phyloP scores from a whole-genome alignment of 30 jellyfish, hydroid and myxozoan genomes.

The Pseudorhiza aurosa region DNA sequence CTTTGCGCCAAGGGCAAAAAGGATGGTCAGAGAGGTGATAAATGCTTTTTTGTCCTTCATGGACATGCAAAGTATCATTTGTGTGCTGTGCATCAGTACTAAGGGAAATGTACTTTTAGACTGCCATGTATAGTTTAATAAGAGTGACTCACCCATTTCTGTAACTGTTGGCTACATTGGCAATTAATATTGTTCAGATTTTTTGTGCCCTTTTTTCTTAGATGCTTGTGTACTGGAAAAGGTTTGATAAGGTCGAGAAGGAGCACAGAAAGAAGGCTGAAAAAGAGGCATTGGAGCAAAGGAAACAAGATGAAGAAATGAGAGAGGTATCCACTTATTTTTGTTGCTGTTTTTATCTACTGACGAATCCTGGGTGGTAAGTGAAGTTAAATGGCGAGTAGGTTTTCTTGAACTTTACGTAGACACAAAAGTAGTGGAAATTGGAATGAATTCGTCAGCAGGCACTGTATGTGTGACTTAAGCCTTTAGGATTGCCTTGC shows the following conservation, averaged over 20 bases:
- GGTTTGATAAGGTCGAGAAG: constrained; percentile 91
- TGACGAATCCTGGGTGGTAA: too few relatives aligned
- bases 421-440: too few relatives aligned
- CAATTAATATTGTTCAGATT: too few relatives aligned
- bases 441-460: too few relatives aligned
- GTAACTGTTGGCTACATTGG: background rate
- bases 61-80: background rate
- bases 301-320: constrained; percentile 94
- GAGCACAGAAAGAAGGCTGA: constrained; percentile 97
- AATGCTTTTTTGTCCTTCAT: background rate
- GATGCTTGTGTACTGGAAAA: constrained; percentile 94
- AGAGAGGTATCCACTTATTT: constrained; percentile 87
- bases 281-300: constrained; percentile 95
- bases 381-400: too few relatives aligned
- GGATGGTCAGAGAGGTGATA: constrained; percentile 92
- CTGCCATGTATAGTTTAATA: background rate
- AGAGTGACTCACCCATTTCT: background rate
- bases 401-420: too few relatives aligned
- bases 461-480: too few relatives aligned
- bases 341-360: too few relatives aligned
- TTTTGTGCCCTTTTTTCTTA: background rate
- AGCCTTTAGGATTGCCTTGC: too few relatives aligned
- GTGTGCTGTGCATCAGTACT: too few relatives aligned
- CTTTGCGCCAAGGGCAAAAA: constrained; percentile 82
- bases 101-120: too few relatives aligned